Percentiles rank a stretch among this genome's conserved stretches.
Conservation (phyloP, 2,888 invertebrate genomes). For the Craniophora ligustri region DNA sequence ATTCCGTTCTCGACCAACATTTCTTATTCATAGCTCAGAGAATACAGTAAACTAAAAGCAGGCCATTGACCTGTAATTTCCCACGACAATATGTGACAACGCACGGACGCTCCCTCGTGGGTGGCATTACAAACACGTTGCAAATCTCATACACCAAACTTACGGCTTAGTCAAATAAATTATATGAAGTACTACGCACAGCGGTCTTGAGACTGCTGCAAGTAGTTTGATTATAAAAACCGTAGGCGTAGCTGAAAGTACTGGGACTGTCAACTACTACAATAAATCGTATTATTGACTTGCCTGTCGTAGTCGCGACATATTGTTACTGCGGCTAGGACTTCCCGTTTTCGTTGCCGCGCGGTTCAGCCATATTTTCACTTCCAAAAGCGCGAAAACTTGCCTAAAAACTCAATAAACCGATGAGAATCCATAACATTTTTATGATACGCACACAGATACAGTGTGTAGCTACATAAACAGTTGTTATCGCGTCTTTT, state of each 20-base stretch:
- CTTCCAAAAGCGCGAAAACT: constrained; percentile 20
- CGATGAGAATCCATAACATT: constrained; percentile 47
- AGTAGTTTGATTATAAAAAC: too few species aligned
- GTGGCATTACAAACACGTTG: constrained; percentile 16
- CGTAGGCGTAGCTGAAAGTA: too few species aligned
- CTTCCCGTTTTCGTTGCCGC: background rate
- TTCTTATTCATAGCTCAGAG: constrained; percentile 30
- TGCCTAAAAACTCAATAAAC: constrained; percentile 53
- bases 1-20: constrained; percentile 16
- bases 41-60: constrained; percentile 1
- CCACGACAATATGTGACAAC: constrained; percentile 13
- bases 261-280: too few species aligned
- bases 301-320: too few species aligned
- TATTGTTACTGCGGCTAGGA: too few species aligned
- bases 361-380: constrained; percentile 17
- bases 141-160: constrained; percentile 28
- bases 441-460: constrained; percentile 52
- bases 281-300: too few species aligned
- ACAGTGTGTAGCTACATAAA: constrained; percentile 65
- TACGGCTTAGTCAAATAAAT: constrained; percentile 16
- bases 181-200: constrained; percentile 11
- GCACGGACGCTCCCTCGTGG: constrained; percentile 4
- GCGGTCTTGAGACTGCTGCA: too few species aligned
- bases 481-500: constrained; percentile 76
- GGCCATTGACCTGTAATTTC: constrained; percentile 10